Evolutionary conservation across 2,888 invertebrate species (phyloP).

Genomic region (Hemaris fuciformis): DNA sequence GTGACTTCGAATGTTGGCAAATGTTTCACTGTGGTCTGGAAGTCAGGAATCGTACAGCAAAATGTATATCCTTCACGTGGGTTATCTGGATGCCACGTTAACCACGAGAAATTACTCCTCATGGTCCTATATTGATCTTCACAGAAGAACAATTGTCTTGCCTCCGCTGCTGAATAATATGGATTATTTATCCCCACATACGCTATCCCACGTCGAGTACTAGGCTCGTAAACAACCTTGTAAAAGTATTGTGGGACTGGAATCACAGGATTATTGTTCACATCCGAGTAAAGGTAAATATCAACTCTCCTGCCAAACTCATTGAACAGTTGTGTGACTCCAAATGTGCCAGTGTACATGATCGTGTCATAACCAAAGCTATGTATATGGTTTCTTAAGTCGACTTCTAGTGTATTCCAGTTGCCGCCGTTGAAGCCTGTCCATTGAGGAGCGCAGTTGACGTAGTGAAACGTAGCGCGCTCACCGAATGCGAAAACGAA

Average conservation of each 20-base stretch:
- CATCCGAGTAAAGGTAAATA: constrained; percentile 60
- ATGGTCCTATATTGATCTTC: constrained; percentile 72
- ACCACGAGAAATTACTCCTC: constrained; percentile 73
- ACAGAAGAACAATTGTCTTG: constrained; percentile 67
- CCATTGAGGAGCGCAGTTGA: constrained; percentile 87
- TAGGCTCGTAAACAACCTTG: constrained; percentile 80
- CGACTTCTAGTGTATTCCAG: constrained; percentile 80
- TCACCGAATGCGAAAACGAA: constrained; percentile 83
- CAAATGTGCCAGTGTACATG: constrained; percentile 84
- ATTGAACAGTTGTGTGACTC: constrained; percentile 77
- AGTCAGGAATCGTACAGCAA: constrained; percentile 81
- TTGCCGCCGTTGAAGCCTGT: constrained; percentile 82
- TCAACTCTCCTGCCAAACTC: constrained; percentile 52
- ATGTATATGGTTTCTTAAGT: constrained; percentile 63
- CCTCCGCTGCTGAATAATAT: constrained; percentile 55
- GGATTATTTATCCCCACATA: constrained; percentile 85
- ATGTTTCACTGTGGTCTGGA: constrained; percentile 69
- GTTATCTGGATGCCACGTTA: constrained; percentile 78
- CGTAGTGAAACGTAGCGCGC: constrained; percentile 83
- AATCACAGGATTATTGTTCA: constrained; percentile 64
- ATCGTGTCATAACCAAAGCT: constrained; percentile 50
- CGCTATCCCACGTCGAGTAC: constrained; percentile 71
- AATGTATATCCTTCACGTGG: constrained; percentile 79
- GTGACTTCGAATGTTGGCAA: constrained; percentile 77
- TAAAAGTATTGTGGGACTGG: constrained; percentile 73